Conservation (phyloP, 2,113 vertebrate species). For the Otis tarda region DNA sequence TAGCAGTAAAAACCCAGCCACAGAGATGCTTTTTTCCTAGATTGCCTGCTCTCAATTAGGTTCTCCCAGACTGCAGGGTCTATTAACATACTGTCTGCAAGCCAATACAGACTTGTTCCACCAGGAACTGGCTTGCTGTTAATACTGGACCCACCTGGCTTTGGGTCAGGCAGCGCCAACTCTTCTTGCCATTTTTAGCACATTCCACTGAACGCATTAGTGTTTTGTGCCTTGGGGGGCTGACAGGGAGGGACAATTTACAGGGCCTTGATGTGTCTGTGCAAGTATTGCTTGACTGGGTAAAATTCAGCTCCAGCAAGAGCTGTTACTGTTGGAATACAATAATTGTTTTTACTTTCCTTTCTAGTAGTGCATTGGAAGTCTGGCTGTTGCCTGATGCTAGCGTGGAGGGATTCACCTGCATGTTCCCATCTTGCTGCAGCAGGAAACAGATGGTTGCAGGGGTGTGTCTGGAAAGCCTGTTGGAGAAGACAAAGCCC, state of each 20-base stretch:
- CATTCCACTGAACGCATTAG: constrained; percentile 44
- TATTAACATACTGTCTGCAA: constrained; percentile 45
- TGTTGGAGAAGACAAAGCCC: background rate
- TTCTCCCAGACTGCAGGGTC: background rate
- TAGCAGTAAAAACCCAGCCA: constrained; percentile 48
- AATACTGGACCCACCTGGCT: constrained; percentile 42
- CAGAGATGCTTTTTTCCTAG: constrained; percentile 45
- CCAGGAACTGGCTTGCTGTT: constrained; percentile 53
- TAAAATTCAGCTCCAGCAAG: constrained; percentile 2
- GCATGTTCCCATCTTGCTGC: background rate
- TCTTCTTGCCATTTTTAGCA: constrained; percentile 62
- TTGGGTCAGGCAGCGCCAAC: background rate
- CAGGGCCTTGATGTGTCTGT: background rate
- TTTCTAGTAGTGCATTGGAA: background rate
- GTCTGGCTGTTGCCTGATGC: background rate
- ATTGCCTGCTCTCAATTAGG: constrained; percentile 10
- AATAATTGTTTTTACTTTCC: background rate
- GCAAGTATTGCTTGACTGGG: constrained; percentile 14
- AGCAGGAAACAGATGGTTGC: background rate
- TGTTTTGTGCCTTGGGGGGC: constrained; percentile 10
- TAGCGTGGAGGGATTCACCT: background rate
- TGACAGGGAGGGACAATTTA: constrained; percentile 47
- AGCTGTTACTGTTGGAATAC: background rate
- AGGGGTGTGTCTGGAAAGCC: background rate
- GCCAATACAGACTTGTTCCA: constrained; percentile 54